Conservation (phyloP, 23 tunicate genomes). For the Aplidium turbinatum region DNA sequence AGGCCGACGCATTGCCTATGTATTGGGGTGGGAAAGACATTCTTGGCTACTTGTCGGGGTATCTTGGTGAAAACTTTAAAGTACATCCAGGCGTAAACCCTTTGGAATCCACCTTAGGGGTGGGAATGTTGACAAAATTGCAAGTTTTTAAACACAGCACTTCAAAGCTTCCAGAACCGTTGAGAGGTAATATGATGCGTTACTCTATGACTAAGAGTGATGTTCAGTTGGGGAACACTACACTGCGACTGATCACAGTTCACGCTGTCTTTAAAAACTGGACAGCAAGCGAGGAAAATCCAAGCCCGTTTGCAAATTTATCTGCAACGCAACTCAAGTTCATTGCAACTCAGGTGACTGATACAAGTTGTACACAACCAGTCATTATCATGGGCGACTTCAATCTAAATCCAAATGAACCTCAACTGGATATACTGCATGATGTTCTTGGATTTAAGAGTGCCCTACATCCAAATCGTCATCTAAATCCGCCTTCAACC, state of each 20-base stretch:
- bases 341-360: slow-evolving; percentile 27
- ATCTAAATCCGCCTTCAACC: slow-evolving; percentile 26
- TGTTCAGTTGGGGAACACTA: neutral
- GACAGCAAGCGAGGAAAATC: slow-evolving; percentile 35
- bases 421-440: slow-evolving; percentile 58
- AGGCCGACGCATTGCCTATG: slow-evolving; percentile 67
- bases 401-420: slow-evolving; percentile 69
- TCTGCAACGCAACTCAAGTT: slow-evolving; percentile 54
- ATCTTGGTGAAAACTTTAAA: neutral
- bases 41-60: slow-evolving; percentile 42
- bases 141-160: slow-evolving; percentile 30
- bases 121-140: slow-evolving; percentile 56
- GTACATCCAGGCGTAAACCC: slow-evolving; percentile 45
- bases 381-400: slow-evolving; percentile 82
- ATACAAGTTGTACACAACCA: slow-evolving; percentile 10
- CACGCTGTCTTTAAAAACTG: slow-evolving; percentile 89
- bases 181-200: slow-evolving; percentile 16
- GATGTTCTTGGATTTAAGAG: slow-evolving; percentile 49
- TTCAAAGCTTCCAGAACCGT: slow-evolving; percentile 25
- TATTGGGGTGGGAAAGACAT: slow-evolving; percentile 91
- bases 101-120: slow-evolving; percentile 55
- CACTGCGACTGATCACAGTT: slow-evolving; percentile 46
- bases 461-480: slow-evolving; percentile 38
- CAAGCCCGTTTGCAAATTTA: slow-evolving; percentile 33
- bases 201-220: slow-evolving; percentile 23